These are phyloP conservation scores for Pterobdella sp. DNA, from an alignment of 2,888 invertebrate species.

Conservation along the genomic window DNA sequence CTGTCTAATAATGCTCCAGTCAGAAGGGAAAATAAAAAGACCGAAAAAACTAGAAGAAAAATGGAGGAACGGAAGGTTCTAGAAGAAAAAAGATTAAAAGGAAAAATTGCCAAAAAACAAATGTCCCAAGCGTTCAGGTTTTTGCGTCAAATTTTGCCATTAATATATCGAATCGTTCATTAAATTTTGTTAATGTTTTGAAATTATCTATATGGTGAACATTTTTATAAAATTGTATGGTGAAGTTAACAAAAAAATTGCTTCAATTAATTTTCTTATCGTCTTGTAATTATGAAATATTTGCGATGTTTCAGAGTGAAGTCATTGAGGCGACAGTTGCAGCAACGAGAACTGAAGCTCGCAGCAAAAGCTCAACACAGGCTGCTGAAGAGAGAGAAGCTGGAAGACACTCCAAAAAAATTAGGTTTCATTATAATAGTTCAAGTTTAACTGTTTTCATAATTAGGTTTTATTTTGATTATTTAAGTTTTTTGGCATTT, in stretches of 20 bases:
- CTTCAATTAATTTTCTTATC: too few species aligned
- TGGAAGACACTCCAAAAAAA: slow-evolving; percentile 10
- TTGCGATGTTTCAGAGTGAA: slow-evolving; percentile 25
- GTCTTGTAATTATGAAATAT: too few species aligned
- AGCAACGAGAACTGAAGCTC: slow-evolving; percentile 4
- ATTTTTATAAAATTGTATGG: too few species aligned
- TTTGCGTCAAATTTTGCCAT: too few species aligned
- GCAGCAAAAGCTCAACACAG: not conserved
- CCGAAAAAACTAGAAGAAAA: slow-evolving; percentile 19
- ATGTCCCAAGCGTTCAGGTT: not conserved
- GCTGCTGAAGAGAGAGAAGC: not conserved
- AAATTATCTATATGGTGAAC: too few species aligned
- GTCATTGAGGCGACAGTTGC: slow-evolving; percentile 4
- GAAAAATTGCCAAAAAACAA: not conserved
- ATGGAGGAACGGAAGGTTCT: slow-evolving; percentile 10
- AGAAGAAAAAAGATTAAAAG: not conserved
- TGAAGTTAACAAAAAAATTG: too few species aligned
- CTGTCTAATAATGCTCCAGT: slow-evolving; percentile 24
- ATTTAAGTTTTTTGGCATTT: too few species aligned
- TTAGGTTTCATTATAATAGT: not conserved
- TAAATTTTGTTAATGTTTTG: too few species aligned
- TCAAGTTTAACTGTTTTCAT: too few species aligned
- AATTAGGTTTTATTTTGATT: too few species aligned
- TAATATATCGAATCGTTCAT: too few species aligned
- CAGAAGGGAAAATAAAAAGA: slow-evolving; percentile 25